Evolutionary conservation across 2,888 invertebrate species (phyloP), one percentile per base, ranked within the genome.

Genomic region (Atrina japonica): DNA sequence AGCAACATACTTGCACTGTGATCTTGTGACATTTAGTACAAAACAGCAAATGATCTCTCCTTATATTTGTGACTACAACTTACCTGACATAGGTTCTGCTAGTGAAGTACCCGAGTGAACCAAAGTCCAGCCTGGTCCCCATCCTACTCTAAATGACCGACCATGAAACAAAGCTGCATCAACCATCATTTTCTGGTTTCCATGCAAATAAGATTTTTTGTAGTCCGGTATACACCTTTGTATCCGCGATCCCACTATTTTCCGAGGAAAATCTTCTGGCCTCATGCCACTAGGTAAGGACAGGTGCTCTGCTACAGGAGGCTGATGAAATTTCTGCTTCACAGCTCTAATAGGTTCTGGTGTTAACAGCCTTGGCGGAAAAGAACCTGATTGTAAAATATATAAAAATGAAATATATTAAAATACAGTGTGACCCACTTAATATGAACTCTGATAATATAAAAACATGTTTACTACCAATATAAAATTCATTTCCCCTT

Each of bases 61-160:
- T n/a, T n/a, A n/a, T n/a, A n/a, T n/a, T n/a, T n/a, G n/a, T n/a
- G n/a, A 35, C 35, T 7, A 5, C 5, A 35, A 21, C 64, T 14
- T 59, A 76, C 73, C 76, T 64, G 65, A 35, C 23, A 66, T 64
- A 40, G 60, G 49, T 16, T 76, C 66, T 21, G 74, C 70, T 29
- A 81, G 61, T 5, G 79, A 50, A 29, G 66, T 68, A n/a, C 89
- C 89, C 73, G 83, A 75, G 6, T 93, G 93, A 7, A 94, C 88
- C 0, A 94, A 88, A 0, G 92, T 92, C 80, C 93, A 93, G 16
- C 93, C 93, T 0, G 94, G 93, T 0, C 94, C 94, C 94, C 96
- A 97, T 0, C 95, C 95, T 0, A 94, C 93, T 84, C 95, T 94
- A 73, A 94, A 94, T 71, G 94, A 87, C 0, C 91, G 83, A 0